Conservation (phyloP, 2,113 vertebrate species). For the Chaetorhynchus papuensis region DNA sequence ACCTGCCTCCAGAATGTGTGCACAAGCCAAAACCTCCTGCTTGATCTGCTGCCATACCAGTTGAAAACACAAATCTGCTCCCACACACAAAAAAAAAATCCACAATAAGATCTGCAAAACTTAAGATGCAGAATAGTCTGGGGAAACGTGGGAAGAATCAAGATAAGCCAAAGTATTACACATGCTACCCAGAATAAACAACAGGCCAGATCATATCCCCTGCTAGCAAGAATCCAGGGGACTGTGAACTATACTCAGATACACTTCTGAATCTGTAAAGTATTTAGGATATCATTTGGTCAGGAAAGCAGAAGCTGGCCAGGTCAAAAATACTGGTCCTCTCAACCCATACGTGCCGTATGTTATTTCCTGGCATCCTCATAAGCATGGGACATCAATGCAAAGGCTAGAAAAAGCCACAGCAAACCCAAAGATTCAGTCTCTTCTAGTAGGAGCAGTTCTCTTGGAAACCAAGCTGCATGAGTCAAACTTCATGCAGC, state of each 20-base stretch:
- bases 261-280: not conserved
- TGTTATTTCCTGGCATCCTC: not conserved
- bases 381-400: not conserved
- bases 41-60: conserved; percentile 61
- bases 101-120: conserved; percentile 50
- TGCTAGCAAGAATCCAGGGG: not conserved
- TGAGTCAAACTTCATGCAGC: not conserved
- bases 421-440: not conserved
- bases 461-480: not conserved
- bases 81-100: conserved; percentile 50
- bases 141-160: conserved; percentile 55
- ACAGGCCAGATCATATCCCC: not conserved
- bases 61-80: conserved; percentile 61
- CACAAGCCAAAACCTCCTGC: conserved; percentile 38
- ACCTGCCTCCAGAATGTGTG: conserved; percentile 34
- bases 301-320: not conserved
- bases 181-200: conserved; percentile 41
- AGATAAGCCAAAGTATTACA: conserved; percentile 50
- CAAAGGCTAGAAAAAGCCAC: not conserved
- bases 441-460: not conserved
- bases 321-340: not conserved
- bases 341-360: not conserved
- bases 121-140: conserved; percentile 15
- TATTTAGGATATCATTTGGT: not conserved
- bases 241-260: not conserved